Evolutionary conservation across 2,113 vertebrate species (phyloP).

Genomic region (Esox niger): DNA sequence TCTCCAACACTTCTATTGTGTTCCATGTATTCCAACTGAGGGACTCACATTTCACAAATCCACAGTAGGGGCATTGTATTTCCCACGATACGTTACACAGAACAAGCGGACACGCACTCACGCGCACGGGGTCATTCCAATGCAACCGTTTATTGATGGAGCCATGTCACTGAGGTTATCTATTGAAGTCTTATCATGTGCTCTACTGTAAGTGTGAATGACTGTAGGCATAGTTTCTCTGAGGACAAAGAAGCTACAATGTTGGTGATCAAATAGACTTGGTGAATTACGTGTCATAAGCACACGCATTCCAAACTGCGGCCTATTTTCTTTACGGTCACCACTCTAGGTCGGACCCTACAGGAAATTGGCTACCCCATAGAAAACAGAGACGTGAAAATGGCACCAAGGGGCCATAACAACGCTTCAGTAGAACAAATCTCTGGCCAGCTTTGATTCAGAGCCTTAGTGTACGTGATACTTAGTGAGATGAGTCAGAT

Average conservation of each 20-base stretch:
- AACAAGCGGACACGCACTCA: conserved; percentile 28
- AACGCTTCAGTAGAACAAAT: conserved; percentile 42
- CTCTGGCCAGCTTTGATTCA: too few relatives aligned
- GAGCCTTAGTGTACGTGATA: conserved; percentile 10
- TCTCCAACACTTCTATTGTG: conserved; percentile 59
- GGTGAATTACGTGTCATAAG: too few relatives aligned
- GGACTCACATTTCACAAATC: conserved; percentile 62
- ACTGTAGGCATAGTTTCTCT: too few relatives aligned
- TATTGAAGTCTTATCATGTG: neutral
- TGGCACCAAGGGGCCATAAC: conserved; percentile 3
- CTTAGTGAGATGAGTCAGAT: too few relatives aligned
- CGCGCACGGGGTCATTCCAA: too few relatives aligned
- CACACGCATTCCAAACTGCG: too few relatives aligned
- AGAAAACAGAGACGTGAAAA: conserved; percentile 7
- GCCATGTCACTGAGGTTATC: neutral
- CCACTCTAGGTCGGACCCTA: neutral
- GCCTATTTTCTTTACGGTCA: too few relatives aligned
- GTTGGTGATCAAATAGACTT: too few relatives aligned
- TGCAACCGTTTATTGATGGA: conserved; percentile 47
- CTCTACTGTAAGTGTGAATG: neutral
- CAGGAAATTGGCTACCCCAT: conserved; percentile 2
- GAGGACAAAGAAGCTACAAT: too few relatives aligned
- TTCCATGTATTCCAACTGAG: conserved; percentile 44
- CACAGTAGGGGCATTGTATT: conserved; percentile 64
- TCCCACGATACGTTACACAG: conserved; percentile 56